Conservation (phyloP, 2,888 invertebrate species). For the Helicoverpa assulta region DNA sequence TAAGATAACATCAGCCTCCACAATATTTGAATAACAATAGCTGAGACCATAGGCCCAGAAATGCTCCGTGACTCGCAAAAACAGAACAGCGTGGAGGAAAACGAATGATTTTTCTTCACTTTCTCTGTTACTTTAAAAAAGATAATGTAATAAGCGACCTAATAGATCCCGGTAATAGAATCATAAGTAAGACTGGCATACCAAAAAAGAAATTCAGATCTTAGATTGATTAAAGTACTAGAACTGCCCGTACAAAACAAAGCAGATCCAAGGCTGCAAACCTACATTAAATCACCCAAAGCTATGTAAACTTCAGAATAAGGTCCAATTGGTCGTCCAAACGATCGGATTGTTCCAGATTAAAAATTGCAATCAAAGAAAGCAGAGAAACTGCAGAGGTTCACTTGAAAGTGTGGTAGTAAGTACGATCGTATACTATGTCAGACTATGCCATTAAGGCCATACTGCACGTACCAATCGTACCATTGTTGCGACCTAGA, state of each 20-base stretch:
- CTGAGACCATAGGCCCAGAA: conserved; percentile 26
- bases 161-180: conserved; percentile 6
- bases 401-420: conserved; percentile 51
- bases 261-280: no score
- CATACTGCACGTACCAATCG: neutral
- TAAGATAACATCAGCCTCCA: conserved; percentile 22
- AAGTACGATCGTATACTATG: conserved; percentile 37
- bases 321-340: neutral
- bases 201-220: no score
- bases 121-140: conserved; percentile 14
- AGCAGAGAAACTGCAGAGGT: conserved; percentile 39
- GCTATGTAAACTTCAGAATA: no score
- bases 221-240: no score
- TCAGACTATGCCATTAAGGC: conserved; percentile 28
- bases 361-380: conserved; percentile 35
- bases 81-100: conserved; percentile 19
- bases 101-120: conserved; percentile 10
- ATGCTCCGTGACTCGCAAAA: conserved; percentile 46
- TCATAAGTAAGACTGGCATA: neutral
- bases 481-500: conserved; percentile 3
- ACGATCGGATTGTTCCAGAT: neutral
- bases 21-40: conserved; percentile 10
- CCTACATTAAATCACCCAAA: no score
- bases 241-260: no score
- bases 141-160: conserved; percentile 6